A percentile compares a stretch with the other conserved stretches of the same genome.
phyloP scores from a whole-genome alignment of 2,888 invertebrate species.

The Macrosiphum euphorbiae region DNA sequence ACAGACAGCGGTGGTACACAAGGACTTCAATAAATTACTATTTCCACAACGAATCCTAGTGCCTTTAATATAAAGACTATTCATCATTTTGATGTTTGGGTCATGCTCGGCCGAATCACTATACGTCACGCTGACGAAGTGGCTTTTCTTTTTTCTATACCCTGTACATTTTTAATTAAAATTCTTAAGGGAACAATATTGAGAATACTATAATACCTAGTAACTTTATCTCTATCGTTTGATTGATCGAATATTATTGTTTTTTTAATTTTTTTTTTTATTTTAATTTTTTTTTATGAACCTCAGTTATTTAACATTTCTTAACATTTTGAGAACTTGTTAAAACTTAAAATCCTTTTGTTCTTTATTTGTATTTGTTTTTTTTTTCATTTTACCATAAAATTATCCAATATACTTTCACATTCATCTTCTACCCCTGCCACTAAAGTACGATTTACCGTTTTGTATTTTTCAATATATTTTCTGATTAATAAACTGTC shows the following conservation, averaged over 20 bases:
- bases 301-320: background rate
- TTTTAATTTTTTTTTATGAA: background rate
- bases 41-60: slow-evolving; percentile 58
- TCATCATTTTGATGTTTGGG: slow-evolving; percentile 61
- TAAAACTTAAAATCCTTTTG: slow-evolving; percentile 1
- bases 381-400: background rate
- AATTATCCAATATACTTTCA: slow-evolving; percentile 19
- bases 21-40: slow-evolving; percentile 60
- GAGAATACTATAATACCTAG: slow-evolving; percentile 3
- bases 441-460: background rate
- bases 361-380: background rate
- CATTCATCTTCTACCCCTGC: slow-evolving; percentile 8
- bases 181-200: slow-evolving; percentile 42
- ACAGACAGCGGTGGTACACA: slow-evolving; percentile 4
- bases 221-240: background rate
- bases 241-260: slow-evolving; percentile 14
- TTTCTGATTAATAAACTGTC: slow-evolving; percentile 19
- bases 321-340: background rate
- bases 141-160: slow-evolving; percentile 47
- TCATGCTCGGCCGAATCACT: slow-evolving; percentile 45
- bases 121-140: slow-evolving; percentile 60
- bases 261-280: background rate
- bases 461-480: slow-evolving; percentile 25
- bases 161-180: slow-evolving; percentile 58
- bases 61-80: slow-evolving; percentile 54